Evolutionary conservation across 2,113 vertebrate species (phyloP).

Genomic region (Mus spicilegus): DNA sequence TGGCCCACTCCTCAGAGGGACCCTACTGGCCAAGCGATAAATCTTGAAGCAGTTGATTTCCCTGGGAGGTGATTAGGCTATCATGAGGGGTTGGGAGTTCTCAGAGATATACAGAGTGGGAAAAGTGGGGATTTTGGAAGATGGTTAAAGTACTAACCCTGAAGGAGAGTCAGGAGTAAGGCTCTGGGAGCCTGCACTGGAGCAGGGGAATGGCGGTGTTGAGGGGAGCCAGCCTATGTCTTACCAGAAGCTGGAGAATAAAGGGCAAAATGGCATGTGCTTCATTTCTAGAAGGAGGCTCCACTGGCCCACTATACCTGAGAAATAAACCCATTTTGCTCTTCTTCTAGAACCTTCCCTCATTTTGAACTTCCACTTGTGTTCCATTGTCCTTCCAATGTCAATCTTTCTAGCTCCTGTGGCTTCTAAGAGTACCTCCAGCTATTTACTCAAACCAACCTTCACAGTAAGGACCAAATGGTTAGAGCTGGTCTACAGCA

Average conservation of each 20-base stretch:
- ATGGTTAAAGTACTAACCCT: neutral
- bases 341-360: neutral
- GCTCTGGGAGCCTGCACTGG: neutral
- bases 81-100: neutral
- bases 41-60: neutral
- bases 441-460: neutral
- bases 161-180: neutral
- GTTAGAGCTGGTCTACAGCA: rapidly evolving
- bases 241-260: too few species aligned
- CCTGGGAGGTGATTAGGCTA: neutral
- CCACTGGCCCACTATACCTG: neutral
- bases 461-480: neutral
- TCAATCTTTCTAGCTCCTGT: neutral
- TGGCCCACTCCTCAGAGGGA: neutral
- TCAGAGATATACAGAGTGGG: neutral
- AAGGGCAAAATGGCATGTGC: too few species aligned
- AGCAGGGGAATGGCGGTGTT: rapidly evolving
- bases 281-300: neutral
- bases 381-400: neutral
- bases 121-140: neutral
- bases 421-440: neutral
- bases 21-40: neutral
- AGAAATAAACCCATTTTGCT: neutral
- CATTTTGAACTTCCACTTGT: neutral
- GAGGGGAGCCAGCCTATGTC: neutral